Evolutionary conservation across 2,113 vertebrate species (phyloP), one percentile per base, ranked within the genome.

Genomic region (Periophthalmodon schlosseri): DNA sequence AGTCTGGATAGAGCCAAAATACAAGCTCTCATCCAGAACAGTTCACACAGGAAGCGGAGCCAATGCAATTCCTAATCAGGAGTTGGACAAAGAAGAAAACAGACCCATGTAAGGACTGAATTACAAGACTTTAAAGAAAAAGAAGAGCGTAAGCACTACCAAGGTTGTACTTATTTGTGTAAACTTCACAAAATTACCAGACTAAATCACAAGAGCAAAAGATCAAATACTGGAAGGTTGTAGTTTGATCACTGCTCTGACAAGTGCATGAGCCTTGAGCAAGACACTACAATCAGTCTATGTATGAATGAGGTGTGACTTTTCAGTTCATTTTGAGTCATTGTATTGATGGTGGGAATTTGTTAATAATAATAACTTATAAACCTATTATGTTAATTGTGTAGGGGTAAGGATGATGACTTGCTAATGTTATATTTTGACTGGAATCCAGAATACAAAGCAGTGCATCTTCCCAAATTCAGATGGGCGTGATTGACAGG

Each of bases 1-100:
- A 87, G 70, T 87, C 78, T 82, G 86, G 84, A 80, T 21, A 56
- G 49, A 61, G 78, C 81, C 76, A 69, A 80, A 74, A 75, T 73
- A 36, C 76, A 69, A 80, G 75, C 73, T 74, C 73, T 66, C 68
- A 68, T 78, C 60, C 36, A 12, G 75, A 66, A 82, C 69, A 73
- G 74, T 78, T 79, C 75, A 80, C 79, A 75, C 78, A 77, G 65
- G 73, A 65, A 80, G 63, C 52, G 73, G 75, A 69, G 77, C 52
- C 21, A 60, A 72, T 74, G 79, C 34, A 70, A 74, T 74, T 82
- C 85, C 79, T 76, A 76, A 89, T 81, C 78, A 81, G 57, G 84
- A 79, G 66, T 68, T 66, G 64, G 77, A 70, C 68, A 68, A 83
- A 70, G 80, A 28, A 79, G 72, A 65, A 81, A 82, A 81, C 56